Base-by-base conservation (phyloP, 2,888 invertebrate genomes). In the Ochlodes sylvanus region DNA sequence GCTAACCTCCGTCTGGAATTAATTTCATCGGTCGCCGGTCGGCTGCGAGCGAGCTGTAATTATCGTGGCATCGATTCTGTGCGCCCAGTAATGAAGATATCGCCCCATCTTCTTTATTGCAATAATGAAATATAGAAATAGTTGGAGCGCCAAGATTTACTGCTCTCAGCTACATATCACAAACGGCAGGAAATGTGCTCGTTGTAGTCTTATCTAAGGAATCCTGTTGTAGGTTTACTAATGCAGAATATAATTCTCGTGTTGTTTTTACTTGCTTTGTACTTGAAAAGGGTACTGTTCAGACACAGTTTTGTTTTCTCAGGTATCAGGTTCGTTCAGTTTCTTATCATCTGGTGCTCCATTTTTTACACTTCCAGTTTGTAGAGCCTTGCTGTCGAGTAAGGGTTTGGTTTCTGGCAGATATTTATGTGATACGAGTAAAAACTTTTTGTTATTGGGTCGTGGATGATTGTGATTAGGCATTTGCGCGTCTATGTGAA, bases 31-130 rank as follows among this genome's bases (percentile, higher is more conserved):
- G 74, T 76, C 77, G 74, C 72, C 72, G 77, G 74, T 65, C 74
- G 79, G 76, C 78, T 78, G 79, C 79, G 76, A 75, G 82, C 75
- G 72, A 69, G 73, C 76, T 71, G 82, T 87, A 88, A 89, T 90
- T 89, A 89, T 86, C 83, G 80, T 74, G 75, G 83, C 84, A 83
- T 83, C 85, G 83, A 86, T 87, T 81, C 79, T 80, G 78, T 77
- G 78, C 80, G 82, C 81, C 72, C 77, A 70, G 80, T 89, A 89
- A 90, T 89, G 88, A 89, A 90, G 86, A 88, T 87, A 88, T 89
- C 85, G 79, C 71, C 79, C 77, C 78, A 82, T 85, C 86, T 81
- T 80, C 81, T 84, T 82, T 83, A 82, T 84, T 86, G 84, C 84
- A 82, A 83, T 86, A 83, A 83, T 82, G 78, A 82, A 82, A 79